Conservation (phyloP, 2,113 vertebrate genomes). For the Oxyura jamaicensis region DNA sequence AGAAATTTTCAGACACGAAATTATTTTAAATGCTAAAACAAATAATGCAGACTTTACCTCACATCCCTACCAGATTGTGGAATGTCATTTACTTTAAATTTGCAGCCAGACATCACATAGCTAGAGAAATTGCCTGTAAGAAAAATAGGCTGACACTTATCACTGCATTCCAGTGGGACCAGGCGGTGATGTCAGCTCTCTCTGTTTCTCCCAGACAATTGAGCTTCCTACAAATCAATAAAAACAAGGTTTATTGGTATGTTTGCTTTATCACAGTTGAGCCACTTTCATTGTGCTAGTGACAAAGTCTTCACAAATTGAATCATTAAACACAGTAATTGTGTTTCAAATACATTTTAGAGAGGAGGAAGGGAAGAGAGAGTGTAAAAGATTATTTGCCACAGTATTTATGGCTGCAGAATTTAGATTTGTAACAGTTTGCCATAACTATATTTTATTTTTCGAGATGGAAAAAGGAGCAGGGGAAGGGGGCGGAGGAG, state of each 20-base stretch:
- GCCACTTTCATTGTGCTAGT: constrained; percentile 35
- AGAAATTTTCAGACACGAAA: constrained; percentile 62
- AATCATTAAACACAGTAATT: constrained; percentile 67
- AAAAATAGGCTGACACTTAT: constrained; percentile 53
- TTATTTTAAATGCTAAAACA: constrained; percentile 65
- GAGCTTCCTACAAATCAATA: constrained; percentile 74
- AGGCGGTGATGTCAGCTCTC: constrained; percentile 54
- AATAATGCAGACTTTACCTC: constrained; percentile 14
- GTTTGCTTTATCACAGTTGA: constrained; percentile 55
- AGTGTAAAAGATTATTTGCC: constrained; percentile 18
- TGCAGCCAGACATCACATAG: constrained; percentile 64
- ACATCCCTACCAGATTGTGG: constrained; percentile 40
- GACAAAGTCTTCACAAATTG: constrained; percentile 50
- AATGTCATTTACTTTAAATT: constrained; percentile 69
- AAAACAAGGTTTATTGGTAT: constrained; percentile 64
- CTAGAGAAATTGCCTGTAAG: constrained; percentile 62
- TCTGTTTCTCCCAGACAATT: constrained; percentile 58
- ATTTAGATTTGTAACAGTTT: constrained; percentile 29
- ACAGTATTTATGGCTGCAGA: constrained; percentile 11
- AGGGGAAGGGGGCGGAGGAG: not conserved
- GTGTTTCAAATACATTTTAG: constrained; percentile 48
- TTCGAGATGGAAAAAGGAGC: not conserved
- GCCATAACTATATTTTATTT: not conserved
- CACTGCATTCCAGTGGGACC: constrained; percentile 41
- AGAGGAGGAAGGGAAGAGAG: constrained; percentile 5